Evolutionary conservation across 2,797 vertebrate genomes (phyloP), one percentile per base, ranked within the genome.

Genomic region (Anguilla anguilla): DNA sequence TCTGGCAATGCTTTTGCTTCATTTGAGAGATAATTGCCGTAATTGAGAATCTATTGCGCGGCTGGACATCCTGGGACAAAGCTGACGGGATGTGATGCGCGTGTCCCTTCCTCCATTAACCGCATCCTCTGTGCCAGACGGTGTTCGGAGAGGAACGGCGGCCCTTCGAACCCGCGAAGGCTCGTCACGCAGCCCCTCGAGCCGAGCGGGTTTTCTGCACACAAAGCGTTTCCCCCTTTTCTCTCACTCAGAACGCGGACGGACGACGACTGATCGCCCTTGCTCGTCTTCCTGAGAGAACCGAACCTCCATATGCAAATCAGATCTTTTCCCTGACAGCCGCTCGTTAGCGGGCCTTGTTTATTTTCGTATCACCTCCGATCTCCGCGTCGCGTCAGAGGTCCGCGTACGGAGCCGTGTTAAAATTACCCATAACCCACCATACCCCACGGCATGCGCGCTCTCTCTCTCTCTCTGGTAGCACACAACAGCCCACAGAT

Each of bases 401-500:
- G 82, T 77, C 22, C 83, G 39, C 67, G 84, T 84, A 57, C 84
- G 74, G 84, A 84, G 67, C 82, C n/a, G 59, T 31, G 81, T 25
- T 28, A 83, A 84, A 84, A 74, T 84, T 87, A 84, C 67, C 87
- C 67, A 77, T 57, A 53, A 77, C 83, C 82, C 83, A 72, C 79
- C n/a, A 35, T 67, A 51, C 83, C 85, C 72, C 39, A 28, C 55
- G 86, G 83, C 86, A 72, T 43, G 74, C 35, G 35, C 31, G 31
- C 31, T 31, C 79, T 85, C 88, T 85, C 72, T 85, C 72, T 81
- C 79, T 85, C 88, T 85, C 72, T 81, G 46, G 46, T 89, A 85
- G 35, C 35, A 72, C 61, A 87, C 49, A 85, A 53, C 74, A 81
- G 86, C 25, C 83, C 83, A 39, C 61, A 86, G 88, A 88, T 91